Evolutionary conservation across 2,888 invertebrate species (phyloP).

Genomic region (Alcis repandata): DNA sequence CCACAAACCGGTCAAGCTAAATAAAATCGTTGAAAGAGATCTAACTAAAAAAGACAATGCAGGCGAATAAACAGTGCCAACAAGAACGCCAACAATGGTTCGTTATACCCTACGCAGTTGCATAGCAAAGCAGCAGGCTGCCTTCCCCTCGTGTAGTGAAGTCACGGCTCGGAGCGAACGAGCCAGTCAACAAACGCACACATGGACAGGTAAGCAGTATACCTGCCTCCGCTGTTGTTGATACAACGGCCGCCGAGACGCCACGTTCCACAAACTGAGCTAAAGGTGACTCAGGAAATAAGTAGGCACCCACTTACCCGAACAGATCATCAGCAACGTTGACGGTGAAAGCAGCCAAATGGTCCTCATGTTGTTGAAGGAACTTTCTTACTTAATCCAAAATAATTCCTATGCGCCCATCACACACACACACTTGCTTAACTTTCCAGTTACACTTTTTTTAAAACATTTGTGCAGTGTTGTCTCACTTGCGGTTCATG

Average conservation of each 20-base stretch:
- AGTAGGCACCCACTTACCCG: constrained; percentile 81
- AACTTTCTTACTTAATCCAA: constrained; percentile 73
- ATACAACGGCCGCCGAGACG: constrained; percentile 57
- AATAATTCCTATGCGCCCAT: constrained; percentile 77
- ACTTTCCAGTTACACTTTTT: constrained; percentile 48
- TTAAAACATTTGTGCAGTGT: constrained; percentile 31
- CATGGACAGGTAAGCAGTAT: constrained; percentile 45
- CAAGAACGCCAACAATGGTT: constrained; percentile 32
- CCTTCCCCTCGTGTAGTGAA: constrained; percentile 34
- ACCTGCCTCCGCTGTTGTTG: constrained; percentile 55
- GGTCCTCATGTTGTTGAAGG: constrained; percentile 74
- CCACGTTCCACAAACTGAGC: constrained; percentile 58
- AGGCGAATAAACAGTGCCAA: constrained; percentile 25
- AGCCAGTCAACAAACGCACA: constrained; percentile 59
- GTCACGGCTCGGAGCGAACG: constrained; percentile 31
- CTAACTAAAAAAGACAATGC: background rate
- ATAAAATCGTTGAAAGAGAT: background rate
- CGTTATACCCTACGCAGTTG: constrained; percentile 37
- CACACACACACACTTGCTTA: constrained; percentile 45
- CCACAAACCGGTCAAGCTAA: background rate
- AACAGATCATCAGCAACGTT: constrained; percentile 80
- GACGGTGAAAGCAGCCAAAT: constrained; percentile 80
- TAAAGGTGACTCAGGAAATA: constrained; percentile 77
- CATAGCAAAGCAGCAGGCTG: constrained; percentile 23
- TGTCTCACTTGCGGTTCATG: constrained; percentile 38